Conservation (phyloP, 2,797 vertebrate genomes). For the Oreochromis mossambicus region DNA sequence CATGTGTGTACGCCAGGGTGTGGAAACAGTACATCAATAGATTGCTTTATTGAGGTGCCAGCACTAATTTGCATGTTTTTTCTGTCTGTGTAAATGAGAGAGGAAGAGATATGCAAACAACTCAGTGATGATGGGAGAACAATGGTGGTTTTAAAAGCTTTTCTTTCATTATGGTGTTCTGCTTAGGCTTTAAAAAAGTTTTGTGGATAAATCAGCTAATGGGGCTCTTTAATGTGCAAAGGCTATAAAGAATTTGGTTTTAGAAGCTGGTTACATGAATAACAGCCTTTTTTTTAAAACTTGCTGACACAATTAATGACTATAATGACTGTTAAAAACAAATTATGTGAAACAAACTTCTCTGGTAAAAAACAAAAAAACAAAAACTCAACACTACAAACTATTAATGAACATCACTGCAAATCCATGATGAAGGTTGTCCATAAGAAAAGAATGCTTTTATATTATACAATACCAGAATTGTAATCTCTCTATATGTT, state of each 20-base stretch:
- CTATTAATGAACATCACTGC: neutral
- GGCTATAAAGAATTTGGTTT: neutral
- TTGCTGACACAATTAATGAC: too few relatives aligned
- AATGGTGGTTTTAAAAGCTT: conserved; percentile 48
- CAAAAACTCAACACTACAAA: neutral
- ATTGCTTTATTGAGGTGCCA: conserved; percentile 61
- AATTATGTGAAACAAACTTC: neutral
- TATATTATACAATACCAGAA: neutral
- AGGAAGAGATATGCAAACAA: conserved; percentile 65
- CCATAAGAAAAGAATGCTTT: neutral
- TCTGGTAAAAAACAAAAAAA: neutral
- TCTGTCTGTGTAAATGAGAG: conserved; percentile 52
- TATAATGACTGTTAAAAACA: too few relatives aligned
- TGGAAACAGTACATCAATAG: conserved; percentile 65
- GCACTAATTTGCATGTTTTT: conserved; percentile 63
- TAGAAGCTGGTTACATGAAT: neutral
- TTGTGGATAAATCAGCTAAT: conserved; percentile 4
- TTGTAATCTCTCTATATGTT: neutral
- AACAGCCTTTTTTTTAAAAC: neutral
- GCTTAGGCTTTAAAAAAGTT: neutral
- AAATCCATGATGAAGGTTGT: neutral
- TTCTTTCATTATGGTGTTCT: conserved; percentile 27
- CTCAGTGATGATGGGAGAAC: conserved; percentile 49
- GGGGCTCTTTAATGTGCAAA: conserved; percentile 16
- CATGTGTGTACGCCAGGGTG: neutral